Conservation (phyloP, 2,113 vertebrate genomes). For the Crotalus viridis region DNA sequence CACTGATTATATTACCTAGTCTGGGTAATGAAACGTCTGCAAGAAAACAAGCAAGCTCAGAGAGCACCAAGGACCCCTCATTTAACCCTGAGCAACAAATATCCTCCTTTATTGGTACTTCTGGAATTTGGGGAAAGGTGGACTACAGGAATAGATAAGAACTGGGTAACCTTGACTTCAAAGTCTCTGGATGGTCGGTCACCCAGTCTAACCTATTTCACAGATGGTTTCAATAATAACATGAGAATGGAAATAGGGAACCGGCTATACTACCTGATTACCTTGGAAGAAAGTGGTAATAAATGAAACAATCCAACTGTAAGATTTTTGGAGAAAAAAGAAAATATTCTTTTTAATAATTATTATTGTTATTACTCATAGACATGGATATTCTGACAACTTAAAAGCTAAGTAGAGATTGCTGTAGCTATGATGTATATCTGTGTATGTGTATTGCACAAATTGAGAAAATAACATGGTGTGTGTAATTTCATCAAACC, state of each 20-base stretch:
- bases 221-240: neutral
- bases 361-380: slow-evolving; percentile 20
- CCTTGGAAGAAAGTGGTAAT: neutral
- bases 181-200: neutral
- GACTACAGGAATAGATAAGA: neutral
- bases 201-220: neutral
- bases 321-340: slow-evolving; percentile 2
- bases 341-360: slow-evolving; percentile 45
- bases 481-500: slow-evolving; percentile 69
- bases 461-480: slow-evolving; percentile 68
- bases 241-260: neutral
- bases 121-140: neutral
- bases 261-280: neutral
- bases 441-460: slow-evolving; percentile 58
- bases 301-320: slow-evolving; percentile 17
- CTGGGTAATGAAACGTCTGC: neutral
- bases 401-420: slow-evolving; percentile 54
- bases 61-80: neutral
- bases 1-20: neutral
- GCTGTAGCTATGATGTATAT: slow-evolving; percentile 45
- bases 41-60: neutral
- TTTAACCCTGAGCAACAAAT: neutral
- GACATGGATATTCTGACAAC: slow-evolving; percentile 39
- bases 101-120: neutral
- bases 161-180: too few species aligned